phyloP scores from a whole-genome alignment of 2,113 vertebrate species.

The Ptychochromis oligacanthus region DNA sequence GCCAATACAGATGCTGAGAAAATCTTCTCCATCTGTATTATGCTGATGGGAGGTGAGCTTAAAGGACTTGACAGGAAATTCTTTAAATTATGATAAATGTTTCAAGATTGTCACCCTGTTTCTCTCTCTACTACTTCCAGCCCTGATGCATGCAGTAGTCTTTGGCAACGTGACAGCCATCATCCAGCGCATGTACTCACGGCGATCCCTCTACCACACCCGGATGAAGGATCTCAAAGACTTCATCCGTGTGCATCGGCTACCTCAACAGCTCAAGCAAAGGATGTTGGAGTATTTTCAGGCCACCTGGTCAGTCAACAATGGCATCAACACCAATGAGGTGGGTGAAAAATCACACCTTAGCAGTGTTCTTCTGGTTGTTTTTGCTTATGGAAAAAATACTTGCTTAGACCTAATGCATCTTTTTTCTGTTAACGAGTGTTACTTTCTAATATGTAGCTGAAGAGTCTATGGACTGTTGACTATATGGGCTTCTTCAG shows the following conservation, averaged over 20 bases:
- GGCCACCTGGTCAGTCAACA: constrained; percentile 97
- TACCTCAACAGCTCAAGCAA: constrained; percentile 95
- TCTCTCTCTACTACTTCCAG: constrained; percentile 65
- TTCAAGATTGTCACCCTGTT: neutral
- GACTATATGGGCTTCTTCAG: neutral
- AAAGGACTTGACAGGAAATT: neutral
- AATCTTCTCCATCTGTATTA: constrained; percentile 97
- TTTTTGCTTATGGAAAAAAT: neutral
- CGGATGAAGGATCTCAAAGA: constrained; percentile 98
- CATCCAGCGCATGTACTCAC: constrained; percentile 98
- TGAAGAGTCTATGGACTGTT: neutral
- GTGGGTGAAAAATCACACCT: constrained; percentile 65
- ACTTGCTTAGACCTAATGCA: neutral
- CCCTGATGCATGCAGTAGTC: constrained; percentile 96
- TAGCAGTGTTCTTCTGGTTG: neutral
- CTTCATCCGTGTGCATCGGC: constrained; percentile 92
- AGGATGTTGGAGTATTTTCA: constrained; percentile 97
- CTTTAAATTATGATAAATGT: neutral
- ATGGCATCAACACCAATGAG: constrained; percentile 95
- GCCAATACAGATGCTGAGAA: constrained; percentile 96
- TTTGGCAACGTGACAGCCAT: constrained; percentile 98
- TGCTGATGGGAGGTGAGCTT: constrained; percentile 94
- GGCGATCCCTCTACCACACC: constrained; percentile 95
- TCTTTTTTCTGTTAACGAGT: neutral
- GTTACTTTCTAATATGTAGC: neutral